phyloP scores from a whole-genome alignment of 2,797 vertebrate genomes.

The Fistularia commersonii region DNA sequence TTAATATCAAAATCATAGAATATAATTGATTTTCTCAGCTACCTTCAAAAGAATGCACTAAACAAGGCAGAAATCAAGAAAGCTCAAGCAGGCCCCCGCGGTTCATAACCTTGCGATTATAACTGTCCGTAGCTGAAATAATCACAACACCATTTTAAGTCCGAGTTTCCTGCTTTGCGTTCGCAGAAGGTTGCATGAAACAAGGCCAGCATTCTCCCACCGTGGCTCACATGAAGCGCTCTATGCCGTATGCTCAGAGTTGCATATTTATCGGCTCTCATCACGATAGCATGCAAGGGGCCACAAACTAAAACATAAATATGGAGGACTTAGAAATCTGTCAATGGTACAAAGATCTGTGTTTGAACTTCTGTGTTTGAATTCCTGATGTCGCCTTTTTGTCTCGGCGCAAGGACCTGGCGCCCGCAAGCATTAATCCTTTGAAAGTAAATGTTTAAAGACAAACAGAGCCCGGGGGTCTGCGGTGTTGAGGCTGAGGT shows the following conservation, averaged over 20 bases:
- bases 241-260: constrained; percentile 18
- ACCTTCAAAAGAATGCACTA: constrained; percentile 26
- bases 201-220: constrained; percentile 13
- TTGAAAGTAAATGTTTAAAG: constrained; percentile 91
- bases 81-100: constrained; percentile 21
- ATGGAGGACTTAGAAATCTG: constrained; percentile 71
- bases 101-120: constrained; percentile 14
- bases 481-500: constrained; percentile 82
- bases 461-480: constrained; percentile 85
- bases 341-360: constrained; percentile 80
- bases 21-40: constrained; percentile 34
- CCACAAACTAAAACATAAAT: constrained; percentile 61
- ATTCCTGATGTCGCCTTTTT: constrained; percentile 86
- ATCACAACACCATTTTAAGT: constrained; percentile 17
- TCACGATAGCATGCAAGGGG: constrained; percentile 40
- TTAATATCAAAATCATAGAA: constrained; percentile 24
- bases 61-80: constrained; percentile 50
- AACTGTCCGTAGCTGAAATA: constrained; percentile 11
- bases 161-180: constrained; percentile 1
- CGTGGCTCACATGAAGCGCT: neutral
- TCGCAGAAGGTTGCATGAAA: constrained; percentile 19
- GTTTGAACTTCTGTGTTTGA: constrained; percentile 86
- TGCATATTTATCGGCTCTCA: constrained; percentile 54
- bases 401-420: constrained; percentile 82
- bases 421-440: constrained; percentile 83